These are phyloP conservation scores for Drosophila gunungcola DNA, from an alignment of 1,140 invertebrate species.

Conservation along the genomic window DNA sequence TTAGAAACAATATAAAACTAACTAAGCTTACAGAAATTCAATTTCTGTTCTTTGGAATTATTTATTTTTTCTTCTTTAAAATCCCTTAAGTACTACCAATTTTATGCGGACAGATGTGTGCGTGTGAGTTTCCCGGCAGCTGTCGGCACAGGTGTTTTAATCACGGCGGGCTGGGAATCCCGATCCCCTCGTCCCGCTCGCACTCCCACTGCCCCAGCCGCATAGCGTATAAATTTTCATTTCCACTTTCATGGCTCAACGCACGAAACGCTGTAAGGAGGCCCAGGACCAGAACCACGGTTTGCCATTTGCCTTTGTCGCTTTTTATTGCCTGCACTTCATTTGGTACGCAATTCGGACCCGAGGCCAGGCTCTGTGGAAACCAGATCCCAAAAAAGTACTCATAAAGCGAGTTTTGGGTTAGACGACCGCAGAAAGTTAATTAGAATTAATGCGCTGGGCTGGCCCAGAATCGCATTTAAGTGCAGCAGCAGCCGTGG, in stretches of 20 bases:
- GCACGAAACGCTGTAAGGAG: slow-evolving; percentile 49
- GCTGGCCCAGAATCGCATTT: slow-evolving; percentile 72
- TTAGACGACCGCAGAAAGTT: slow-evolving; percentile 77
- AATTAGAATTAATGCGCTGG: slow-evolving; percentile 81
- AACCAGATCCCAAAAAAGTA: slow-evolving; percentile 28
- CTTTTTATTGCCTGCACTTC: slow-evolving; percentile 82
- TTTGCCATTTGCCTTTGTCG: slow-evolving; percentile 78
- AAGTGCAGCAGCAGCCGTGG: slow-evolving; percentile 51
- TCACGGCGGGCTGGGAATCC: slow-evolving; percentile 46
- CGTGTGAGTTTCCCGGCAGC: slow-evolving; percentile 39
- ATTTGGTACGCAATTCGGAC: slow-evolving; percentile 76
- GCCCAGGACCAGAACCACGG: slow-evolving; percentile 15
- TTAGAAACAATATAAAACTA: no score
- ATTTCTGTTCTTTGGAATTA: background rate
- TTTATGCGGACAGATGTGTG: slow-evolving; percentile 1
- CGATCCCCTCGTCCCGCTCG: slow-evolving; percentile 9
- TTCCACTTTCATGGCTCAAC: slow-evolving; percentile 79
- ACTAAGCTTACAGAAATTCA: no score
- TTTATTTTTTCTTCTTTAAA: background rate
- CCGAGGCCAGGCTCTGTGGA: slow-evolving; percentile 1
- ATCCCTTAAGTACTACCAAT: slow-evolving; percentile 1
- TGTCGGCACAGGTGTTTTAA: slow-evolving; percentile 80
- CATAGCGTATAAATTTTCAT: slow-evolving; percentile 79
- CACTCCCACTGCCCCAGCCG: slow-evolving; percentile 19
- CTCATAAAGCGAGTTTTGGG: slow-evolving; percentile 66